Evolutionary conservation across 2,888 invertebrate species (phyloP), one percentile per base, ranked within the genome.

Genomic region (Fragum whitleyi): DNA sequence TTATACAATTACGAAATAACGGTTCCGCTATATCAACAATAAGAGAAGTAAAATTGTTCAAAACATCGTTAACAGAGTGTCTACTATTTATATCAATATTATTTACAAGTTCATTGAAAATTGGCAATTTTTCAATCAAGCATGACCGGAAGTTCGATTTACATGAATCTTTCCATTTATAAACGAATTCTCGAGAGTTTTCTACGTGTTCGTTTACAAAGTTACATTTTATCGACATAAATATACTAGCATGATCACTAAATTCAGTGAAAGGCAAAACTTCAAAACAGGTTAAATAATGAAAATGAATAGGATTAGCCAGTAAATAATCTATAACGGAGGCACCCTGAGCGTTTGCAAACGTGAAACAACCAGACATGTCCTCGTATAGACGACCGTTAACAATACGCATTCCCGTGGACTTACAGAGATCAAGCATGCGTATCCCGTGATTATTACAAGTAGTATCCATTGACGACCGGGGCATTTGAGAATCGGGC

Each of bases 401-500:
- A 57, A 57, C 57, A 26, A 57, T 26, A 57, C 57, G 57, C 2
- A 57, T 2, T 57, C 57, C 57, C 57, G 14, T 26, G 28, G 57
- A 2, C 28, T 57, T 57, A 23, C 57, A 57, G 23, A 57, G 21
- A 57, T 57, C 57, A 26, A 57, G 57, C 57, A 57, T 21, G 7
- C 23, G 2, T 57, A 14, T 26, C 6, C 57, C 57, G 26, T 21
- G 23, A 57, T 23, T 23, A 26, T 57, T 57, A 57, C 57, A 57
- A 6, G 14, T 23, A 57, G 5, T 5, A 23, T 57, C 57, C 57
- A 57, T 57, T 57, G 57, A 21, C 5, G 57, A 57, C 7, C 57
- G 57, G 5, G 57, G 57, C 57, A 57, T 68, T 42, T 47, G 42
- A 23, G 23, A 26, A 23, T 57, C 73, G n/a, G 73, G 73, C 23